Base-by-base conservation (phyloP, 2,797 vertebrate genomes). In the Pseudomugil tenellus region DNA sequence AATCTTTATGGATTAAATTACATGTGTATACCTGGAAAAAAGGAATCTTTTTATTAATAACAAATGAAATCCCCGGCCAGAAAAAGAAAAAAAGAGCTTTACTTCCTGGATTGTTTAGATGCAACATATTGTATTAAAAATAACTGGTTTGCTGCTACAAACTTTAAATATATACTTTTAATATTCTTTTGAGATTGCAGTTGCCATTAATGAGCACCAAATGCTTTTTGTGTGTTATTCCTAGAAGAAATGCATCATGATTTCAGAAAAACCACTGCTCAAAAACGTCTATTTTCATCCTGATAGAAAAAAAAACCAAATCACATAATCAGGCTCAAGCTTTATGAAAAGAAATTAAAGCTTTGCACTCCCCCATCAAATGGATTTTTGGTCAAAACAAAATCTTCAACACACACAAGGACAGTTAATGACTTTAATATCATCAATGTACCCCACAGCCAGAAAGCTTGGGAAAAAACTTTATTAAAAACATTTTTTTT, bases 81-180 rank as follows among this genome's bases (percentile, higher is more conserved):
- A 26, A 39, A 70, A 46, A 25, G 39, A 34, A 46, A 25, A 34
- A 34, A 31, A 17, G 0, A 16, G 21, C 23, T 71, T 67, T 19
- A 49, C 65, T 63, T 74, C 19, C 68, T 68, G 67, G 68, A 68
- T 63, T 43, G 13, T 0, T 56, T 63, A 70, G 46, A 76, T n/a
- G 29, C 2, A 78, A 56, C 46, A 67, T 26, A 55, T 55, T 51
- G 49, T 25, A 70, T 67, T 55, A 74, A 70, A 80, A 78, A 79
- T 80, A 76, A 72, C 67, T 39, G 37, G 48, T 46, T 54, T 29
- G 46, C 52, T 29, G 23, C 28, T 49, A 43, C 23, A 68, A 69
- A 70, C 54, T 71, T 58, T 67, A 58, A 55, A 56, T 59, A 70
- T 31, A 66, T 52, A 49, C 32, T 77, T 72, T 58, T 2, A 74